These are phyloP conservation scores for Microcaecilia unicolor DNA, from an alignment of 2,797 vertebrate genomes.

Conservation along the genomic window DNA sequence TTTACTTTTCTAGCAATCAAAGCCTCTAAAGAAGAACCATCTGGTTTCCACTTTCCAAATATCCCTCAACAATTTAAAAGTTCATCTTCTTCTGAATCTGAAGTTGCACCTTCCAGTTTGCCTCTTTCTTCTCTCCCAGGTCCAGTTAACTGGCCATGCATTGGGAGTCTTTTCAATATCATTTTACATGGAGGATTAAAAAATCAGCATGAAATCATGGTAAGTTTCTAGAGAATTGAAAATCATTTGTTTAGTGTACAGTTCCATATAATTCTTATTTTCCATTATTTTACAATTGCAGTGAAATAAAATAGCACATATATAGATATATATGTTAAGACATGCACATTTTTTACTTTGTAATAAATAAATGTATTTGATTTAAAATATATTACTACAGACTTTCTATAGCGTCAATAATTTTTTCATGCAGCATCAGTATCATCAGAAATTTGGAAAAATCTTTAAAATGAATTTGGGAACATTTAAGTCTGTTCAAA, in stretches of 20 bases:
- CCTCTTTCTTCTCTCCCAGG: slow-evolving; percentile 6
- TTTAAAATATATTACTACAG: no score
- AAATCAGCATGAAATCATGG: slow-evolving; percentile 12
- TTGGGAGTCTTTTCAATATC: slow-evolving; percentile 7
- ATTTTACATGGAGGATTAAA: slow-evolving; percentile 13
- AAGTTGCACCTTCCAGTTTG: background rate
- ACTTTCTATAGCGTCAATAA: no score
- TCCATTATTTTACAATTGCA: no score
- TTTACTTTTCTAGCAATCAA: background rate
- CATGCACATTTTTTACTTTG: no score
- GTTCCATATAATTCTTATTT: no score
- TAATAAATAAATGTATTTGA: no score
- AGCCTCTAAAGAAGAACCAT: background rate
- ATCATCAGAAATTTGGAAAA: slow-evolving; percentile 7
- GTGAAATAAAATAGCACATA: no score
- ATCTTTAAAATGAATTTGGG: slow-evolving; percentile 16
- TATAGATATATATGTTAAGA: background rate
- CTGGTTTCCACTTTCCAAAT: no score
- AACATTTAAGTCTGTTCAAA: slow-evolving; percentile 12
- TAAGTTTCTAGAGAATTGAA: background rate
- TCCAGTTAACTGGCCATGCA: slow-evolving; percentile 2
- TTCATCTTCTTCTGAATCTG: background rate
- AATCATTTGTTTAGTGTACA: no score
- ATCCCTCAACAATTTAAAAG: no score
- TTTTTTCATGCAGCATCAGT: background rate